Evolutionary conservation across 1,140 invertebrate species (phyloP).

Genomic region (Pogonognathellus flavescens): DNA sequence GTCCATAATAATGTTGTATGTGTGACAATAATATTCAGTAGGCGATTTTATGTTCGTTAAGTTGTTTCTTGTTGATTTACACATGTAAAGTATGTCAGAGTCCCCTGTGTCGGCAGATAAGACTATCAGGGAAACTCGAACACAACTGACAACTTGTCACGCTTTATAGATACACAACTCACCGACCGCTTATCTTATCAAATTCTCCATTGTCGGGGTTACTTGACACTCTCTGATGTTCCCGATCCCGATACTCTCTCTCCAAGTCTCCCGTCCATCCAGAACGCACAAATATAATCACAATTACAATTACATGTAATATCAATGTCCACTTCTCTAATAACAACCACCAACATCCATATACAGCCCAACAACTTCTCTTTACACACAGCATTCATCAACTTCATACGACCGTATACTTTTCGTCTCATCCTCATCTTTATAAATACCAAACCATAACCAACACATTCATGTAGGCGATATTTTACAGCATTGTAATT

Average conservation of each 20-base stretch:
- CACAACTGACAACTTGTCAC: slow-evolving; percentile 24
- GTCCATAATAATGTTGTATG: not conserved
- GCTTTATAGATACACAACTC: not conserved
- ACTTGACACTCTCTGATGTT: slow-evolving; percentile 33
- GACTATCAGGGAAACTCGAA: slow-evolving; percentile 29
- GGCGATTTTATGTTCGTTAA: not conserved
- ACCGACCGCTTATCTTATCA: slow-evolving; percentile 12
- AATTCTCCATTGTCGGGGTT: not conserved
- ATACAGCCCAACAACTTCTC: no score
- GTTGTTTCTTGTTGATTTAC: slow-evolving; percentile 29
- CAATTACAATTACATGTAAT: no score
- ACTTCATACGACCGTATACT: no score
- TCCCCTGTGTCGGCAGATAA: slow-evolving; percentile 33
- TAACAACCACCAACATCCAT: no score
- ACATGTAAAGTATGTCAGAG: slow-evolving; percentile 48
- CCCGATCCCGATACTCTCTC: not conserved
- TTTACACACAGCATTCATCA: no score
- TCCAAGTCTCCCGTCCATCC: not conserved
- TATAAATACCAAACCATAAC: no score
- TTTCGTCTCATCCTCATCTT: no score
- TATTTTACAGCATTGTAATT: no score
- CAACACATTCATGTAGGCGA: no score
- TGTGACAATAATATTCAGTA: not conserved
- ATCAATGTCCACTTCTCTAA: no score
- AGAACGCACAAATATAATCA: no score